phyloP scores from a whole-genome alignment of 2,113 vertebrate genomes.

The Hippocampus abdominalis region DNA sequence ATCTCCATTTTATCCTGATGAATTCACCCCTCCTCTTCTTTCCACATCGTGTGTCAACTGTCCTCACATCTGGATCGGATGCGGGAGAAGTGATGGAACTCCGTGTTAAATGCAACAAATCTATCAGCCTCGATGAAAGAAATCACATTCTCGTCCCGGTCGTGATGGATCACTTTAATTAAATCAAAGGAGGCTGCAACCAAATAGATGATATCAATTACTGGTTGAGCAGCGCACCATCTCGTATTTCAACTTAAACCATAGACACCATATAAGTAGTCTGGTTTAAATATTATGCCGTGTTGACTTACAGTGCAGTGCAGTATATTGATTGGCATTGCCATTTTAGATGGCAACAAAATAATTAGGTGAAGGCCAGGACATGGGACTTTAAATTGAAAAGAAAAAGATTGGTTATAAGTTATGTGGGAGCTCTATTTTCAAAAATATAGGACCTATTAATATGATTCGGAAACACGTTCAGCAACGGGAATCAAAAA shows the following conservation, averaged over 20 bases:
- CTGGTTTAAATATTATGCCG: neutral
- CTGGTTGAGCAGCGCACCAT: conserved; percentile 5
- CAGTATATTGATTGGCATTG: neutral
- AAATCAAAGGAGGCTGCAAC: conserved; percentile 16
- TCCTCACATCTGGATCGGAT: conserved; percentile 44
- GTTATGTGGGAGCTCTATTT: too few relatives aligned
- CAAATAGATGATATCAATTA: conserved; percentile 13
- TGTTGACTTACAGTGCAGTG: neutral
- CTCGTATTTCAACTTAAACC: neutral
- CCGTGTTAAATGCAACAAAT: conserved; percentile 25
- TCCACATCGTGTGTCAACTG: conserved; percentile 27
- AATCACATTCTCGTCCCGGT: conserved; percentile 6
- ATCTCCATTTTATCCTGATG: conserved; percentile 51
- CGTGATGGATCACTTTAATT: conserved; percentile 25
- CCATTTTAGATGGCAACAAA: neutral
- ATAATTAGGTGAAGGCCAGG: neutral
- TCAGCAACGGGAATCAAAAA: too few relatives aligned
- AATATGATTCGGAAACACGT: too few relatives aligned
- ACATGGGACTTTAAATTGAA: too few relatives aligned
- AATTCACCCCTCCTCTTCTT: conserved; percentile 25
- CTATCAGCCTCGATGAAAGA: conserved; percentile 16
- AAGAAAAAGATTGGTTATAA: too few relatives aligned
- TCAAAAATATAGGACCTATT: too few relatives aligned
- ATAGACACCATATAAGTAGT: neutral
- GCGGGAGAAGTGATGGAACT: conserved; percentile 18